A percentile compares a stretch with the other conserved stretches of the same genome.
Evolutionary conservation across 2,113 vertebrate species (phyloP).

Genomic region (Amazona guildingii): DNA sequence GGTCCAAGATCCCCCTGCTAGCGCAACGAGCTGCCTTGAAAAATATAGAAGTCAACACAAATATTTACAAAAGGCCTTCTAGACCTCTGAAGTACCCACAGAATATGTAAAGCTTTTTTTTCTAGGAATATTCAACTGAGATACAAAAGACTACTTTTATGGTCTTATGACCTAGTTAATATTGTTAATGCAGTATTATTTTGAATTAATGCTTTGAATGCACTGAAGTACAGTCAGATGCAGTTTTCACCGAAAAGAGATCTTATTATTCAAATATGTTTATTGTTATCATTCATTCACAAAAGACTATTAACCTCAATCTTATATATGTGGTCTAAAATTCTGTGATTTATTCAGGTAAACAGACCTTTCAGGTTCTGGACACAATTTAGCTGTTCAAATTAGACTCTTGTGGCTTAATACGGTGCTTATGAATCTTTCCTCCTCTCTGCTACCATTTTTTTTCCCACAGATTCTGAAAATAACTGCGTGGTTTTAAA

Average conservation of each 20-base stretch:
- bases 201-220: constrained; percentile 53
- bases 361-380: background rate
- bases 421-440: background rate
- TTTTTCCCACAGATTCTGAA: background rate
- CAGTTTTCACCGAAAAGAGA: background rate
- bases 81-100: constrained; percentile 18
- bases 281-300: background rate
- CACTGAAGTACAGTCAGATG: background rate
- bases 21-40: background rate
- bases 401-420: background rate
- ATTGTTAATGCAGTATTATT: constrained; percentile 53
- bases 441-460: background rate
- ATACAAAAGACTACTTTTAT: constrained; percentile 69
- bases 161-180: constrained; percentile 57
- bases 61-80: constrained; percentile 3
- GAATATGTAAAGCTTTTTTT: constrained; percentile 26
- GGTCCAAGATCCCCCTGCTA: background rate
- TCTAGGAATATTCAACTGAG: constrained; percentile 18
- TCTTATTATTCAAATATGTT: background rate
- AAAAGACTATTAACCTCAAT: background rate
- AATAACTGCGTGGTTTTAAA: background rate
- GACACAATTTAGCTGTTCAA: background rate
- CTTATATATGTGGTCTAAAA: background rate
- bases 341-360: background rate
- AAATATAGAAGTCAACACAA: constrained; percentile 22